These are phyloP conservation scores for Phanerotoma sp. DNA, from an alignment of 2,888 invertebrate genomes.

Conservation along the genomic window DNA sequence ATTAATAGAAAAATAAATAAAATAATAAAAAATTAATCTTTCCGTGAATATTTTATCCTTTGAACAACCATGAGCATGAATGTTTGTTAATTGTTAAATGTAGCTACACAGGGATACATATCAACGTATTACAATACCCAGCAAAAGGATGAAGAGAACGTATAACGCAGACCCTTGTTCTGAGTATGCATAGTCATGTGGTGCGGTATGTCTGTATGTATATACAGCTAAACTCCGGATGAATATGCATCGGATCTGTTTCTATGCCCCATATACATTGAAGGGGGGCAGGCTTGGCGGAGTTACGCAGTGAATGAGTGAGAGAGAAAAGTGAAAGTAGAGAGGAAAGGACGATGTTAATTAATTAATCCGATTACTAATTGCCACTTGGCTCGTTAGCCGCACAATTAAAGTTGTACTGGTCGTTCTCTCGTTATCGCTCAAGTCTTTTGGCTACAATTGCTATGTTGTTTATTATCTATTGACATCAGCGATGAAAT, in stretches of 20 bases:
- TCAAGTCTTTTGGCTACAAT: constrained; percentile 3
- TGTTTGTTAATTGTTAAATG: too few species aligned
- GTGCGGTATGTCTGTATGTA: neutral
- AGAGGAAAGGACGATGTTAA: constrained; percentile 25
- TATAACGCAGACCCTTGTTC: neutral
- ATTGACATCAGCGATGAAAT: neutral
- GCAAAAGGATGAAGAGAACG: neutral
- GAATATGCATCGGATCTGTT: neutral
- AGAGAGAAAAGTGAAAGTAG: neutral
- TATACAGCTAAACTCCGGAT: neutral
- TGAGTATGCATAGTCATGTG: neutral
- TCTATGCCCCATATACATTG: neutral
- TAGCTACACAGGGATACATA: neutral
- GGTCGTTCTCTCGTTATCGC: constrained; percentile 27
- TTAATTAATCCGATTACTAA: constrained; percentile 40
- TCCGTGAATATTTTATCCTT: too few species aligned
- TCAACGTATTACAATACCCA: too few species aligned
- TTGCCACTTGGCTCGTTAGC: constrained; percentile 36
- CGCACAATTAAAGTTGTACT: constrained; percentile 33
- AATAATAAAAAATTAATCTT: too few species aligned
- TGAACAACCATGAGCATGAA: too few species aligned
- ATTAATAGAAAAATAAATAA: too few species aligned
- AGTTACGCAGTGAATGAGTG: constrained; percentile 1
- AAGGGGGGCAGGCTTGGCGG: constrained; percentile 22
- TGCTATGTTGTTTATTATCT: constrained; percentile 10